A percentile compares a stretch with the other conserved stretches of the same genome.
Evolutionary conservation across 2,797 vertebrate species (phyloP).

Genomic region (Ptychadena robeensis): DNA sequence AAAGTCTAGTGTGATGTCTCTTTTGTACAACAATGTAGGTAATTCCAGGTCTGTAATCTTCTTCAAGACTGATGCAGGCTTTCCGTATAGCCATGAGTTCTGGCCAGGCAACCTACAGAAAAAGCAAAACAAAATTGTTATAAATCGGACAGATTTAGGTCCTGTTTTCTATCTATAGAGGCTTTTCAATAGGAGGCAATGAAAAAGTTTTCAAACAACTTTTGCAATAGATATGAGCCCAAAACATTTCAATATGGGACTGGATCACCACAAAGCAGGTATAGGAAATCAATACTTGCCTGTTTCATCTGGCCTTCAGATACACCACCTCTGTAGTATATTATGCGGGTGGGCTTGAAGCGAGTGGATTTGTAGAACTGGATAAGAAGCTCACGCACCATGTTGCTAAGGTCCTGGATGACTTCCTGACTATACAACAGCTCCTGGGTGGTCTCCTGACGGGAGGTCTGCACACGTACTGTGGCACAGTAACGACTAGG

Average conservation of each 20-base stretch:
- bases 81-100: constrained; percentile 98
- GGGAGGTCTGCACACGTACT: constrained; percentile 93
- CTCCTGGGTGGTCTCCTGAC: constrained; percentile 96
- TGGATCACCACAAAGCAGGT: too few relatives aligned
- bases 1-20: constrained; percentile 96
- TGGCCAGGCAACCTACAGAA: constrained; percentile 91
- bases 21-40: constrained; percentile 99
- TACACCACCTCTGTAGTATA: constrained; percentile 96
- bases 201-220: too few relatives aligned
- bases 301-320: constrained; percentile 99
- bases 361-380: constrained; percentile 99
- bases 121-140: background rate
- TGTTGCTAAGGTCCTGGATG: constrained; percentile 96
- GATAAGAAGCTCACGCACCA: constrained; percentile 95
- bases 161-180: too few relatives aligned
- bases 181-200: too few relatives aligned
- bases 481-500: constrained; percentile 99
- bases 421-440: constrained; percentile 97
- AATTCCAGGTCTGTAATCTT: constrained; percentile 96
- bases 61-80: constrained; percentile 97
- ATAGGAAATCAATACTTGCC: constrained; percentile 70
- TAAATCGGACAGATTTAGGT: background rate
- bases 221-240: too few relatives aligned
- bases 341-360: constrained; percentile 97
- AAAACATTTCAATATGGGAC: too few relatives aligned